Conservation (phyloP, 2,113 vertebrate species). For the Coryphaenoides rupestris region DNA sequence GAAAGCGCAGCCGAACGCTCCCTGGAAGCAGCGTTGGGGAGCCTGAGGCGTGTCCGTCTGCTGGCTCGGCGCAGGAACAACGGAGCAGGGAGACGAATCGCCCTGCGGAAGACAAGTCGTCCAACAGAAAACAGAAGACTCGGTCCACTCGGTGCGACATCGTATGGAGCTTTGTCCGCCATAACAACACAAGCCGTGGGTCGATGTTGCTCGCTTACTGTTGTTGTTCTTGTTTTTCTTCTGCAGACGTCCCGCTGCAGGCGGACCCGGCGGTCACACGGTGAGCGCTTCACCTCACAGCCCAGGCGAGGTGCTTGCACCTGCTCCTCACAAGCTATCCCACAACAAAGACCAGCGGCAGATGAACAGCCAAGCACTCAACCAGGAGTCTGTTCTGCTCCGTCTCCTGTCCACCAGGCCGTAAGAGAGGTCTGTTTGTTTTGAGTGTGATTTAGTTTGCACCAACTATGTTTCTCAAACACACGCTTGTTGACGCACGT, state of each 20-base stretch:
- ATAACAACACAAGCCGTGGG: no score
- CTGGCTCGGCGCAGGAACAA: no score
- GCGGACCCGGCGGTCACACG: neutral
- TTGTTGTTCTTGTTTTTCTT: neutral
- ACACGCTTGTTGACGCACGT: no score
- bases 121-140: slow-evolving; percentile 48
- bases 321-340: no score
- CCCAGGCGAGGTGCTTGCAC: no score
- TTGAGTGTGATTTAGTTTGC: neutral
- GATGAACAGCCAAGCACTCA: no score
- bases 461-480: no score
- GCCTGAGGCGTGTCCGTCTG: no score
- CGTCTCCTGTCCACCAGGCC: slow-evolving; percentile 63
- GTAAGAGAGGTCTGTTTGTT: slow-evolving; percentile 68
- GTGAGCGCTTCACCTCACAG: no score
- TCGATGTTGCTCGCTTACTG: neutral
- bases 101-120: neutral
- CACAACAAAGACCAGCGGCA: no score
- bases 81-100: neutral
- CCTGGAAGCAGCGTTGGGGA: neutral
- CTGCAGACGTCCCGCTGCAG: neutral
- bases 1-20: neutral
- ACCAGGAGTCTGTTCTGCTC: no score
- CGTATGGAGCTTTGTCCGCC: neutral
- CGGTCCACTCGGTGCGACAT: slow-evolving; percentile 48